Percentiles rank a stretch among this genome's conserved stretches.
These are phyloP conservation scores for Aphaenogaster rudis DNA, from an alignment of 1,140 invertebrate species.

Conservation along the genomic window DNA sequence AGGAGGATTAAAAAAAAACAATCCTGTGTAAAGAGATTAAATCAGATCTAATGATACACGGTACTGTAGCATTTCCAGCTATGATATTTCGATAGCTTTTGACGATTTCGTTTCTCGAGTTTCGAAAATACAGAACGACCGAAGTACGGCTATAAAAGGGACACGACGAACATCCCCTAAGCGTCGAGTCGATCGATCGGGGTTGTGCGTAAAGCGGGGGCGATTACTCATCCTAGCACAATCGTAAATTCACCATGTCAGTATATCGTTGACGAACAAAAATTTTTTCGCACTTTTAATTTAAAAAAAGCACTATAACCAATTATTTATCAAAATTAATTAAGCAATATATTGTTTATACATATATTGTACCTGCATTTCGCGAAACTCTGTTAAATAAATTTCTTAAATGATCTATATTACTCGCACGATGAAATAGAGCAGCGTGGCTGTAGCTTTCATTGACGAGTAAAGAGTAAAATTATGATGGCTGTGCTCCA, in stretches of 20 bases:
- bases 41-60: background rate
- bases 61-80: too few relatives aligned
- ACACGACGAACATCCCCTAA: background rate
- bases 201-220: background rate
- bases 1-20: background rate
- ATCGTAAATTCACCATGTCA: background rate
- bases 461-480: background rate
- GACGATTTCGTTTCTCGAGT: background rate
- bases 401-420: background rate
- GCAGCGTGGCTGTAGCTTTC: background rate
- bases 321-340: constrained; percentile 9
- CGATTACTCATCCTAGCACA: background rate
- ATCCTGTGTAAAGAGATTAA: background rate
- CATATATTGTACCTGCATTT: background rate
- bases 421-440: background rate
- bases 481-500: background rate
- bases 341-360: background rate
- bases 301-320: background rate
- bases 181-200: background rate
- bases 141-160: background rate
- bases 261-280: background rate
- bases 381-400: background rate
- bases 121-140: background rate
- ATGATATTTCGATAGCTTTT: background rate
- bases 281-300: background rate